These are phyloP conservation scores for Sparidentex hasta DNA, from an alignment of 2,797 vertebrate species.

Conservation along the genomic window DNA sequence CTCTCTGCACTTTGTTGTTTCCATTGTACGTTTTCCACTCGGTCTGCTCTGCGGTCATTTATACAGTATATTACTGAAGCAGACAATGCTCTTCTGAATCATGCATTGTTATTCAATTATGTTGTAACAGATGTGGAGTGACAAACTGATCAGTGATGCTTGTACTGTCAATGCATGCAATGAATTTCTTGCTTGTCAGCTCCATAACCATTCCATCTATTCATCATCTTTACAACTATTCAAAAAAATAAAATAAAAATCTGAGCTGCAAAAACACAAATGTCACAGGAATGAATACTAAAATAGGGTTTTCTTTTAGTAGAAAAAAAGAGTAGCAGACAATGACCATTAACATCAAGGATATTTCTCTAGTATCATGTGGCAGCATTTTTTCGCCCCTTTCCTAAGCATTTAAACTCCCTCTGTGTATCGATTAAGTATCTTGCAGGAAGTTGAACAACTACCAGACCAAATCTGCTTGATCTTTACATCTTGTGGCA, in stretches of 20 bases:
- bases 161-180: no score
- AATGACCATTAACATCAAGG: neutral
- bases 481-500: neutral
- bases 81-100: slow-evolving; percentile 11
- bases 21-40: slow-evolving; percentile 15
- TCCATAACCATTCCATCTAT: neutral
- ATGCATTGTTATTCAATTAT: neutral
- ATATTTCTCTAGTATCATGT: neutral
- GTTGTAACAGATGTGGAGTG: neutral
- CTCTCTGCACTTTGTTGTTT: slow-evolving; percentile 19
- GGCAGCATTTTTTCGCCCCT: neutral
- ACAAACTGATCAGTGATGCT: no score
- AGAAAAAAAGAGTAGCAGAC: neutral
- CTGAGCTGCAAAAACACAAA: neutral
- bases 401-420: neutral
- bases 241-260: neutral
- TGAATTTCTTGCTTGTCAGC: neutral
- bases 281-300: neutral
- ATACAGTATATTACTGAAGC: neutral
- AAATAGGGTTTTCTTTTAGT: neutral
- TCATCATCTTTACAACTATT: no score
- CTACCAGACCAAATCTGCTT: neutral
- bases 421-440: neutral
- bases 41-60: neutral
- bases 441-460: neutral